Evolutionary conservation across 1,140 invertebrate genomes (phyloP).

Genomic region (Listronotus bonariensis): DNA sequence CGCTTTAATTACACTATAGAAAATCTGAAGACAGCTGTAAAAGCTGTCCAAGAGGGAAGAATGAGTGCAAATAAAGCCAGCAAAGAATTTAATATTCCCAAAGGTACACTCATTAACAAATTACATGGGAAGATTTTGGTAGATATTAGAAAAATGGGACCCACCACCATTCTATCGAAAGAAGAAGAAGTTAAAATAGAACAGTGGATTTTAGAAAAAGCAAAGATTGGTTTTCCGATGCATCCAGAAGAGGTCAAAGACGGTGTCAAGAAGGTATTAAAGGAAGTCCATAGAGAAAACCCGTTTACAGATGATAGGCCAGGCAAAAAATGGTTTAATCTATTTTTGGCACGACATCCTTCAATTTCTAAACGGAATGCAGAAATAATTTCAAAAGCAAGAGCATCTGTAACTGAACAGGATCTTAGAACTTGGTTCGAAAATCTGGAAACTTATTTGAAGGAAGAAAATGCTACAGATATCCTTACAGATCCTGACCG

Average conservation of each 20-base stretch:
- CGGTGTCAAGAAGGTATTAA: slow-evolving; percentile 28
- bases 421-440: slow-evolving; percentile 21
- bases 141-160: slow-evolving; percentile 35
- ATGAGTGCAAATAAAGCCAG: too few species aligned
- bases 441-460: slow-evolving; percentile 14
- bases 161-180: slow-evolving; percentile 1
- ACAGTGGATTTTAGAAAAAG: slow-evolving; percentile 29
- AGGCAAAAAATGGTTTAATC: slow-evolving; percentile 24
- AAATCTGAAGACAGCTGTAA: too few species aligned
- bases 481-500: slow-evolving; percentile 47
- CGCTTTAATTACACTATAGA: too few species aligned
- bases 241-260: slow-evolving; percentile 25
- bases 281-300: slow-evolving; percentile 7
- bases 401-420: slow-evolving; percentile 23
- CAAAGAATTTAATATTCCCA: too few species aligned
- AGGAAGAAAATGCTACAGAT: slow-evolving; percentile 16
- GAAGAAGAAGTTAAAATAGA: slow-evolving; percentile 14
- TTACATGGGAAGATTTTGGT: too few species aligned
- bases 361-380: slow-evolving; percentile 14
- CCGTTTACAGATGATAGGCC: slow-evolving; percentile 18
- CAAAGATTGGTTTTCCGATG: slow-evolving; percentile 29
- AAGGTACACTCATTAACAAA: too few species aligned
- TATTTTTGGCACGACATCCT: slow-evolving; percentile 25
- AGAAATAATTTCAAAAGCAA: slow-evolving; percentile 30
- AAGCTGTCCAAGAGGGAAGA: too few species aligned